Base-by-base conservation (phyloP, 2,888 invertebrate species). In the Ichneumoninae sp. region DNA sequence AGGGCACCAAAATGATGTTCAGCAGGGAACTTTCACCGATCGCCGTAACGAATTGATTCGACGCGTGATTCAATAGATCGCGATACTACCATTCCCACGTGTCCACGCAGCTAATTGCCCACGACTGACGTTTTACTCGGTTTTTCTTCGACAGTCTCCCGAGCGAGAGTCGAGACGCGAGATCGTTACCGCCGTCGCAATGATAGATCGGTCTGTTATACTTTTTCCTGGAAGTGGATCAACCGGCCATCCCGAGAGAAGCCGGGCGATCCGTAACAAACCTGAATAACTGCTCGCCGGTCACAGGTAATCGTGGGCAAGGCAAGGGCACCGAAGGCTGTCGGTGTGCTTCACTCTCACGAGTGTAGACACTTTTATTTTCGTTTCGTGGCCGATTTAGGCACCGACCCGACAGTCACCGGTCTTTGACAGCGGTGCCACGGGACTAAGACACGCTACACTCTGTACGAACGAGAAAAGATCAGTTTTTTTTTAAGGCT, bases 361-460 rank as follows among this genome's bases (percentile, higher is more conserved):
- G 22, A 47, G 54, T 26, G 54, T 54, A 40, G 62, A 83, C 83
- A 88, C 88, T 89, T 88, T 88, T 89, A 86, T 89, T 87, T 86
- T 85, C 87, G 69, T 30, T 82, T 83, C 84, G 81, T 62, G 52
- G 69, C 89, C 90, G 86, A 88, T 90, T 90, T 89, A 88, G 90
- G 89, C 84, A 86, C 82, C 54, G 78, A 33, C 3, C 30, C 40
- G 62, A 69, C 86, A 80, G 85, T 82, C 86, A 88, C 83, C 84
- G 81, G 86, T 82, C 82, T 30, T 26, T 13, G 8, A 13, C 60
- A 30, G 5, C 33, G 68, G 83, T 83, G 86, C 74, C 4, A 60
- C 40, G 66, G 22, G 54, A 76, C 85, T 72, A 69, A 86, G 79
- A 50, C 71, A 40, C 52, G n/a, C 54, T 26, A 19, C n/a, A 19